Conservation (phyloP, 2,888 invertebrate genomes). For the Allacma fusca region DNA sequence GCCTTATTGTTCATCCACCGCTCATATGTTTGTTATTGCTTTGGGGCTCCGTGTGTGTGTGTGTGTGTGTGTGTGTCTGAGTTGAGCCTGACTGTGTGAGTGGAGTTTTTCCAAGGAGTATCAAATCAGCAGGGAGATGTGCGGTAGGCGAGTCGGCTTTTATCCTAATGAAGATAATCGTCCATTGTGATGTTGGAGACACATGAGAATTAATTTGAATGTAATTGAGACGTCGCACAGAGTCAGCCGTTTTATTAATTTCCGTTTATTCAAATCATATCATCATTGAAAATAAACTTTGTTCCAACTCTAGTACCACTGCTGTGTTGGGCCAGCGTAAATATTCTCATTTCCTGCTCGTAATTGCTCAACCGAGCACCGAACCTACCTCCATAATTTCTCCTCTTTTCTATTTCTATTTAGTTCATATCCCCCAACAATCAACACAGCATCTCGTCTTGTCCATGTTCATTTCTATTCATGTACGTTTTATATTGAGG, state of each 20-base stretch:
- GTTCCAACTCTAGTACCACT: constrained; percentile 3
- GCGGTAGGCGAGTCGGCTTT: constrained; percentile 42
- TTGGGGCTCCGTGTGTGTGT: background rate
- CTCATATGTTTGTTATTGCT: constrained; percentile 1
- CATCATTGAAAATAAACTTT: constrained; percentile 40
- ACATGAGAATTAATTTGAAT: constrained; percentile 51
- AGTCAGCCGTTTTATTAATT: constrained; percentile 48
- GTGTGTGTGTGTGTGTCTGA: background rate
- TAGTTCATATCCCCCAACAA: too few relatives aligned
- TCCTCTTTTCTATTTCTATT: background rate
- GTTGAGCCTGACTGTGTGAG: background rate
- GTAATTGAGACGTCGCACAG: constrained; percentile 53
- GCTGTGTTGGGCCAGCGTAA: constrained; percentile 42
- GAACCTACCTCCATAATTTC: background rate
- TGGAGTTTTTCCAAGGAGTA: background rate
- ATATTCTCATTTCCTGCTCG: constrained; percentile 54
- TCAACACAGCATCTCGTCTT: too few relatives aligned
- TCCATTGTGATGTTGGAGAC: constrained; percentile 47
- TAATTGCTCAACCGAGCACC: constrained; percentile 37
- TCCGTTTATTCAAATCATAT: constrained; percentile 51
- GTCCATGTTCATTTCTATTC: too few relatives aligned
- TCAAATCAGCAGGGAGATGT: constrained; percentile 36
- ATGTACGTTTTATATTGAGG: too few relatives aligned
- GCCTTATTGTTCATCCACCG: background rate
- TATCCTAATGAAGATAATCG: constrained; percentile 44